Conservation (phyloP, 2,113 vertebrate species). For the Psittacula cyanocephala region DNA sequence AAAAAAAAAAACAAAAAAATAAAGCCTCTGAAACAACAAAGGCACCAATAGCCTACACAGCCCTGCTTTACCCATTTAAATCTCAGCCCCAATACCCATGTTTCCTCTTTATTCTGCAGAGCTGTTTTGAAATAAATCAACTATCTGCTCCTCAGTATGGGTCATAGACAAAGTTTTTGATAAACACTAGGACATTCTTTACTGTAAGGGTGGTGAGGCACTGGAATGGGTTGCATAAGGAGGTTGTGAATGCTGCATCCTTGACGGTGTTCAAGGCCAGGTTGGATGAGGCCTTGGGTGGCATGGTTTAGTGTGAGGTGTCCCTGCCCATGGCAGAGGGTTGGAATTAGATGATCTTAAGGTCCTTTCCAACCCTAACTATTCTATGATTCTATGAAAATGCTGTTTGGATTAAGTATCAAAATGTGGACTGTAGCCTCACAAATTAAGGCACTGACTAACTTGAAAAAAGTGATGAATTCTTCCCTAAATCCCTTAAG, state of each 20-base stretch:
- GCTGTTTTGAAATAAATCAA: not conserved
- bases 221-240: too few relatives aligned
- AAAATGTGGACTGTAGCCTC: not conserved
- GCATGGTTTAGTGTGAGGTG: too few relatives aligned
- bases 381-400: not conserved
- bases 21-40: not conserved
- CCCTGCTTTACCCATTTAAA: not conserved
- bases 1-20: not conserved
- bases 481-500: not conserved
- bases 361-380: too few relatives aligned
- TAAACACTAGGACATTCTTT: not conserved
- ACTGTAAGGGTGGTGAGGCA: too few relatives aligned
- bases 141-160: not conserved
- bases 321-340: too few relatives aligned
- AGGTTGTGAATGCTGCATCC: too few relatives aligned
- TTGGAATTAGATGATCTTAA: too few relatives aligned
- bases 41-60: not conserved
- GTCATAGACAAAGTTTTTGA: not conserved
- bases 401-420: not conserved
- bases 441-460: not conserved
- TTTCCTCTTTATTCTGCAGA: not conserved
- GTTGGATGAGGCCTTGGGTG: too few relatives aligned
- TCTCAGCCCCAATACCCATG: not conserved
- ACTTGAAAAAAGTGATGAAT: not conserved
- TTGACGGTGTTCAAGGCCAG: too few relatives aligned